Conservation (phyloP, 2,888 invertebrate genomes). For the Chelonus formosanus region DNA sequence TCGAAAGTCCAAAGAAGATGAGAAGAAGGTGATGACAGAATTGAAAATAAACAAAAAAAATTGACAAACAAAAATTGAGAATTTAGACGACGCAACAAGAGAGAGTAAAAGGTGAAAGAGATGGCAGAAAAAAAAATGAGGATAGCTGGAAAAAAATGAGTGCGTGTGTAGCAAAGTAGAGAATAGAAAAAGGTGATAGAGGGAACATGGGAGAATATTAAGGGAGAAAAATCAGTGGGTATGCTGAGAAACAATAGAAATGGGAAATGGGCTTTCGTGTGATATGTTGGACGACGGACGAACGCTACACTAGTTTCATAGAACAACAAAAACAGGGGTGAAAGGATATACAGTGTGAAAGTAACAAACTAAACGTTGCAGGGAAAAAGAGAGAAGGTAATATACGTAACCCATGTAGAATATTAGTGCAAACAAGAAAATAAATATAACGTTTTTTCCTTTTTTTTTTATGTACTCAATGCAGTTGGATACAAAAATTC, state of each 20-base stretch:
- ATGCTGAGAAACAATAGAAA: conserved; percentile 5
- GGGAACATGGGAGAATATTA: neutral
- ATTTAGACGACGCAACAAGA: too few species aligned
- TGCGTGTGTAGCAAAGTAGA: conserved; percentile 10
- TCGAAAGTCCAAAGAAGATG: too few species aligned
- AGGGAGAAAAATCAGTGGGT: neutral
- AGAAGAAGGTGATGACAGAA: too few species aligned
- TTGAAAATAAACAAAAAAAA: too few species aligned
- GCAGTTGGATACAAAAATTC: conserved; percentile 20
- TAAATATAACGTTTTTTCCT: conserved; percentile 11
- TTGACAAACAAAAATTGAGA: too few species aligned
- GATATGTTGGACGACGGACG: conserved; percentile 13
- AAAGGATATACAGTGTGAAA: neutral
- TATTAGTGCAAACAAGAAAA: conserved; percentile 1
- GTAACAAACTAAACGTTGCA: neutral
- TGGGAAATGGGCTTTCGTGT: conserved; percentile 4
- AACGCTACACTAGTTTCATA: conserved; percentile 22
- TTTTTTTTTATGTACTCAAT: neutral
- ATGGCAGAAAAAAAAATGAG: conserved; percentile 9
- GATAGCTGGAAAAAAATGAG: conserved; percentile 19
- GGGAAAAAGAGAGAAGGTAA: too few species aligned
- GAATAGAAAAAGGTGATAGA: neutral
- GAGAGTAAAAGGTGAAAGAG: too few species aligned
- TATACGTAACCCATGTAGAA: neutral
- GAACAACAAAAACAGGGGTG: conserved; percentile 11